phyloP scores from a whole-genome alignment of 1,140 invertebrate species.

The Zaprionus inermis region DNA sequence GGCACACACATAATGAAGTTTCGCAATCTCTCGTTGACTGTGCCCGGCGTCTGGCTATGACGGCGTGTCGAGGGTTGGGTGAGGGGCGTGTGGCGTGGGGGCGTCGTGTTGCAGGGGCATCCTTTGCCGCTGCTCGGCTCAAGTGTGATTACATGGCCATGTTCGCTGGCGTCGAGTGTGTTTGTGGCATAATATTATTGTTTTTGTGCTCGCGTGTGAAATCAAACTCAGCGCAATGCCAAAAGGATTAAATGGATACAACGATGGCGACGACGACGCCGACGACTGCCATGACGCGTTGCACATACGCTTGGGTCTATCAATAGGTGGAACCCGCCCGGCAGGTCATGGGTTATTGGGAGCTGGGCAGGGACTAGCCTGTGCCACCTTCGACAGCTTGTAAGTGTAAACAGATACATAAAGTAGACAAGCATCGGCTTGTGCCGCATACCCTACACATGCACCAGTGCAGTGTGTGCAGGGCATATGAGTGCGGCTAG shows the following conservation, averaged over 20 bases:
- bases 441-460: slow-evolving; percentile 22
- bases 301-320: slow-evolving; percentile 33
- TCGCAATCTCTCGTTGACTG: slow-evolving; percentile 73
- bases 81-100: not conserved
- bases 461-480: not conserved
- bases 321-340: slow-evolving; percentile 6
- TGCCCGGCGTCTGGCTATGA: slow-evolving; percentile 42
- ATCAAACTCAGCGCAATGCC: slow-evolving; percentile 78
- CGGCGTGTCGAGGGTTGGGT: not conserved
- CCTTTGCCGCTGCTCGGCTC: slow-evolving; percentile 55
- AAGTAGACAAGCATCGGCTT: slow-evolving; percentile 20
- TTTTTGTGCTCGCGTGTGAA: slow-evolving; percentile 81
- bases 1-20: slow-evolving; percentile 77
- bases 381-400: slow-evolving; percentile 52
- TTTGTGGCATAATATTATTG: slow-evolving; percentile 82
- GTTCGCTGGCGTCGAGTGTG: slow-evolving; percentile 77
- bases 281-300: slow-evolving; percentile 43
- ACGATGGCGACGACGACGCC: not conserved
- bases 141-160: slow-evolving; percentile 81
- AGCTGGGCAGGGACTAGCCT: too few relatives aligned
- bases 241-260: slow-evolving; percentile 81
- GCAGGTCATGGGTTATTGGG: slow-evolving; percentile 13
- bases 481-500: not conserved
- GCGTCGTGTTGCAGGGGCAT: not conserved
- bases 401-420: slow-evolving; percentile 78